Conservation (phyloP, 1,140 invertebrate species). For the Reticulitermes speratus region DNA sequence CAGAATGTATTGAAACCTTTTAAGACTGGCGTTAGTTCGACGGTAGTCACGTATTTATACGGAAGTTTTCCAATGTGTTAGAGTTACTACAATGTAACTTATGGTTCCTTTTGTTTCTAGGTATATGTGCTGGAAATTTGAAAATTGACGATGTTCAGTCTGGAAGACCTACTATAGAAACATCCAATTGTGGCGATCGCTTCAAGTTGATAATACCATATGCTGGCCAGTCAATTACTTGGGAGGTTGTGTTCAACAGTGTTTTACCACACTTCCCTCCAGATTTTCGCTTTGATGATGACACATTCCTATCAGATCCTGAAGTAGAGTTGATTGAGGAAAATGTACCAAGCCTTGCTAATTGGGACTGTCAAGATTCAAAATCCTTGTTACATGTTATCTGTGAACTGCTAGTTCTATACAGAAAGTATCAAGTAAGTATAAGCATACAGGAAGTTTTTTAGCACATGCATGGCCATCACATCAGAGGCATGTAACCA, state of each 20-base stretch:
- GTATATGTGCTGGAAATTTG: slow-evolving; percentile 17
- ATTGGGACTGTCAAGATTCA: slow-evolving; percentile 55
- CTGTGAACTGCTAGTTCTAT: slow-evolving; percentile 52
- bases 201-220: slow-evolving; percentile 48
- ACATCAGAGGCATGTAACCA: neutral
- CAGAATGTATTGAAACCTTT: too few species aligned
- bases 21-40: too few species aligned
- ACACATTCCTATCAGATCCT: slow-evolving; percentile 53
- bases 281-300: slow-evolving; percentile 55
- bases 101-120: neutral
- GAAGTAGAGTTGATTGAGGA: slow-evolving; percentile 49
- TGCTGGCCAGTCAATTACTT: slow-evolving; percentile 43
- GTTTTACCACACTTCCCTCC: slow-evolving; percentile 45
- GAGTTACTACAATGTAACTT: too few species aligned
- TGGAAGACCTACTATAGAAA: slow-evolving; percentile 22
- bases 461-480: neutral
- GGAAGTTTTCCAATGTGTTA: too few species aligned
- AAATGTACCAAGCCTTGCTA: slow-evolving; percentile 55
- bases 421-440: slow-evolving; percentile 55
- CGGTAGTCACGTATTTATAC: too few species aligned
- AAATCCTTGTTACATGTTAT: slow-evolving; percentile 55
- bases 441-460: too few species aligned
- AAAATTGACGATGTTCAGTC: slow-evolving; percentile 25
- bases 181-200: slow-evolving; percentile 40
- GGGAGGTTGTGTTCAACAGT: slow-evolving; percentile 47